Conservation (phyloP, 2,888 invertebrate species). For the Euproctis similis region DNA sequence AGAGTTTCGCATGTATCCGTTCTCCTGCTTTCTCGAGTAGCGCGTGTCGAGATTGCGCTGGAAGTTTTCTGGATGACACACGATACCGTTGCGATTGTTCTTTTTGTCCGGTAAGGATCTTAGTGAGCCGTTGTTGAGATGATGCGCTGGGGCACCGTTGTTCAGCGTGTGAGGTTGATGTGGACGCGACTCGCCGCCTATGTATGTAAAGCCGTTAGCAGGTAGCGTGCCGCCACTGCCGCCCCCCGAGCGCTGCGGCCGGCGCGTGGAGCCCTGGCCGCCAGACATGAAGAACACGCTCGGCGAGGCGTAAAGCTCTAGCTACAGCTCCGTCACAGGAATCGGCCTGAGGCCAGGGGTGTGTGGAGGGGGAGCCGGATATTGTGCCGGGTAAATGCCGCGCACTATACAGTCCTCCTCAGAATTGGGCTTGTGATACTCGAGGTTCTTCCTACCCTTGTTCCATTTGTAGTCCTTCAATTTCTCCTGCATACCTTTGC, state of each 20-base stretch:
- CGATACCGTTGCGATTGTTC: constrained; percentile 61
- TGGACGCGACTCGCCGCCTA: constrained; percentile 79
- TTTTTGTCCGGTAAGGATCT: constrained; percentile 68
- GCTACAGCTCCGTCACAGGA: constrained; percentile 95
- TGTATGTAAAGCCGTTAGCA: constrained; percentile 85
- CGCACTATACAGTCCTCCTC: constrained; percentile 90
- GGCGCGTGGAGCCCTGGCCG: constrained; percentile 69
- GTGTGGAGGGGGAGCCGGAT: constrained; percentile 69
- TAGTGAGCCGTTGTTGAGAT: constrained; percentile 69
- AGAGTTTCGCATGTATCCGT: constrained; percentile 65
- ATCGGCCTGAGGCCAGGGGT: constrained; percentile 78
- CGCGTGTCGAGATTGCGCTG: constrained; percentile 69
- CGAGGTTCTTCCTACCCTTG: constrained; percentile 87
- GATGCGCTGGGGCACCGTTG: constrained; percentile 69
- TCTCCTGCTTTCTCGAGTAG: constrained; percentile 70
- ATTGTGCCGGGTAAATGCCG: constrained; percentile 75
- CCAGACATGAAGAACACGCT: constrained; percentile 85
- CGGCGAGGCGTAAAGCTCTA: constrained; percentile 95
- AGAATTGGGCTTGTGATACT: constrained; percentile 92
- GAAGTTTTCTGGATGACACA: constrained; percentile 68
- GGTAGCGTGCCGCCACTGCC: constrained; percentile 77
- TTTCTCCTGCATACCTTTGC: constrained; percentile 86
- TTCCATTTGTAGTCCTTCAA: constrained; percentile 90
- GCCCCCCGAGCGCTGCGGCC: constrained; percentile 70
- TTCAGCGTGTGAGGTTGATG: constrained; percentile 65